Percentiles rank a stretch among this genome's conserved stretches.
Evolutionary conservation across 2,113 vertebrate genomes (phyloP).

Genomic region (Daphoenositta chrysoptera): DNA sequence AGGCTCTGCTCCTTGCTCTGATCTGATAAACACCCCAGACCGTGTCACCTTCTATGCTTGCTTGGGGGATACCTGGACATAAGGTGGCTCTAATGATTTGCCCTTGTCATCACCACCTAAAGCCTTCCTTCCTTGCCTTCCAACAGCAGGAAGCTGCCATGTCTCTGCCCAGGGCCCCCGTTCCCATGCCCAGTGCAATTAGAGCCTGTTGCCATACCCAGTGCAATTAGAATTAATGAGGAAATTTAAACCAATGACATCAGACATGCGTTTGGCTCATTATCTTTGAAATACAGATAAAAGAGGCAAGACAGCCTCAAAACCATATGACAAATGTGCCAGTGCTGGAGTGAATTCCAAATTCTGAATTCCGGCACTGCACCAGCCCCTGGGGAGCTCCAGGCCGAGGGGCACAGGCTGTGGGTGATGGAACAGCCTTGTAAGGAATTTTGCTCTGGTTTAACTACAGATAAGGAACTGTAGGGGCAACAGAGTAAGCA

Average conservation of each 20-base stretch:
- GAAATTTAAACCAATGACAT: background rate
- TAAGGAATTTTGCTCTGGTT: background rate
- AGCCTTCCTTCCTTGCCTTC: background rate
- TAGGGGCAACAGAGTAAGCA: background rate
- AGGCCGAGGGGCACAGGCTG: background rate
- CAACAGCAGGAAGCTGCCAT: background rate
- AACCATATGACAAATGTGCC: background rate
- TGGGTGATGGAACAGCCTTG: background rate
- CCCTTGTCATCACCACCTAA: background rate
- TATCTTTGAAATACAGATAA: background rate
- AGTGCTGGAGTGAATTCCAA: background rate
- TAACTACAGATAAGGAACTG: background rate
- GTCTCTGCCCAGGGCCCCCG: background rate
- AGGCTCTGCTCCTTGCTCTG: background rate
- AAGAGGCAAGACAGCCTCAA: background rate
- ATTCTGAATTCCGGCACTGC: background rate
- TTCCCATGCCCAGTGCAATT: background rate
- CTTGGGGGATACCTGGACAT: background rate
- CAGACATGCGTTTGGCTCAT: background rate
- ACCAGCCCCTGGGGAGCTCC: accelerated
- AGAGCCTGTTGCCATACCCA: background rate
- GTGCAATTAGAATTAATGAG: background rate
- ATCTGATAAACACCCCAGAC: background rate
- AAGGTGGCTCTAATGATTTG: background rate
- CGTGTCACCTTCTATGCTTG: background rate